These are phyloP conservation scores for Desmodus rotundus DNA, from an alignment of 2,113 vertebrate species.

Conservation along the genomic window DNA sequence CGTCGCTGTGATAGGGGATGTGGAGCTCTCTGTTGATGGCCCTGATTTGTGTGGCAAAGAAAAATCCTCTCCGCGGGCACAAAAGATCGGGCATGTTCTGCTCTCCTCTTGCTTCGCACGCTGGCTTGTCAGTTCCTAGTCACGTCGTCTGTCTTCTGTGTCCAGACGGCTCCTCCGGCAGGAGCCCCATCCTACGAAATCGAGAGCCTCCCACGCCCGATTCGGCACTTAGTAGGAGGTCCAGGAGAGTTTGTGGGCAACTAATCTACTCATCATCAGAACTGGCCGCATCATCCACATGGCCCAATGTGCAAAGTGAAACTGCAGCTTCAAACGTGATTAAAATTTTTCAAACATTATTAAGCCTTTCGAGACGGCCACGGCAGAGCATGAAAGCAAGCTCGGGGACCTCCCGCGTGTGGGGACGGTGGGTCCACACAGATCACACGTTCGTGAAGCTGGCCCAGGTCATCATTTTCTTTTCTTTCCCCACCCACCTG, in stretches of 20 bases:
- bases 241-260: background rate
- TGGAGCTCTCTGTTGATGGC: background rate
- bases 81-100: background rate
- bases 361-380: background rate
- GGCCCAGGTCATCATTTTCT: background rate
- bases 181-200: background rate
- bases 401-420: rapidly evolving
- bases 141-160: background rate
- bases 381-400: background rate
- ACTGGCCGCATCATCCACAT: rapidly evolving
- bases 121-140: background rate
- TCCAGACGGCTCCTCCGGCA: background rate
- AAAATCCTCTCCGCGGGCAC: background rate
- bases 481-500: constrained; percentile 77
- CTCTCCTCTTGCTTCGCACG: too few species aligned
- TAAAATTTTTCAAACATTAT: background rate
- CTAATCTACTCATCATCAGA: background rate
- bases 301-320: background rate
- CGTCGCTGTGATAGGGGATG: rapidly evolving
- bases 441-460: background rate
- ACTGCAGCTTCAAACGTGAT: background rate
- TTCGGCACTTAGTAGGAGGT: background rate
- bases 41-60: background rate
- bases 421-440: rapidly evolving
- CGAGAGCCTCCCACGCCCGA: background rate